Conservation (phyloP, 2,797 vertebrate genomes). For the Buphagus erythrorhynchus region DNA sequence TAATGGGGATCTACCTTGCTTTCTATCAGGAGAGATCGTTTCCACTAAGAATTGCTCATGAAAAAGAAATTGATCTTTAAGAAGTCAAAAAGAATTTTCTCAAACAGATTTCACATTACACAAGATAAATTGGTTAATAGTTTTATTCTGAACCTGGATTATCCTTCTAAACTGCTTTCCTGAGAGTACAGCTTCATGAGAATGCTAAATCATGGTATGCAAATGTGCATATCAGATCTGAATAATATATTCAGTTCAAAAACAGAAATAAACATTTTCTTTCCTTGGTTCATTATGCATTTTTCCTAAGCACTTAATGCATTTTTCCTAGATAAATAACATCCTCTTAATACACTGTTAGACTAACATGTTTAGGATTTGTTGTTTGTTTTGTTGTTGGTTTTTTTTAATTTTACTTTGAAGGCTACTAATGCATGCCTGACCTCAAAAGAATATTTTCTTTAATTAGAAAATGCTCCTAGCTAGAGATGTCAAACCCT, state of each 20-base stretch:
- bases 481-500: neutral
- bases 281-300: neutral
- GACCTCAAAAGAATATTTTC: neutral
- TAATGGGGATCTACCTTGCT: neutral
- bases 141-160: neutral
- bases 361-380: neutral
- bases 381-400: neutral
- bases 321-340: neutral
- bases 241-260: neutral
- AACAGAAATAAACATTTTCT: neutral
- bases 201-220: neutral
- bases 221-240: neutral
- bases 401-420: neutral
- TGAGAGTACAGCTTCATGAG: neutral
- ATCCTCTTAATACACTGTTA: neutral
- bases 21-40: neutral
- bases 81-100: neutral
- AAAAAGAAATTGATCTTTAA: neutral
- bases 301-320: neutral
- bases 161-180: neutral
- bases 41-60: neutral
- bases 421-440: neutral
- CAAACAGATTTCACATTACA: neutral
- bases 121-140: neutral
- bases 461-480: conserved; percentile 28